These are phyloP conservation scores for Clivina fossor DNA, from an alignment of 2,888 invertebrate species.

Conservation along the genomic window DNA sequence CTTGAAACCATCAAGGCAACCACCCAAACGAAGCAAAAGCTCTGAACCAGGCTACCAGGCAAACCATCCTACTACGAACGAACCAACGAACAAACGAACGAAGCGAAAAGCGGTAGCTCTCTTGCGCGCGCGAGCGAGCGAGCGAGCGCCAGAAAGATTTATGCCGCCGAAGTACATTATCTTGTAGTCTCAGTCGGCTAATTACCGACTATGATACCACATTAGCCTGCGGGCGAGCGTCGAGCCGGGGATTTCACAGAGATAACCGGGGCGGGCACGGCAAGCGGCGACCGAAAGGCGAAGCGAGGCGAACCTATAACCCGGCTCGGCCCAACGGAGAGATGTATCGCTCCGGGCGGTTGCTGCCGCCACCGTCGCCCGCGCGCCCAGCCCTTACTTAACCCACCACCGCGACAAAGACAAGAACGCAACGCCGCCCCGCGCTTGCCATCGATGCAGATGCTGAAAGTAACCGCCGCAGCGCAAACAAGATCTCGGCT, in stretches of 20 bases:
- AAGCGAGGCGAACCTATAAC: slow-evolving; percentile 13
- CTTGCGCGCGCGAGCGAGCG: slow-evolving; percentile 43
- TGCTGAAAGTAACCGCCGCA: too few species aligned
- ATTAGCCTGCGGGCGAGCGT: slow-evolving; percentile 50
- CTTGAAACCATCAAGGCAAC: too few species aligned
- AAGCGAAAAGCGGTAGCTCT: slow-evolving; percentile 37
- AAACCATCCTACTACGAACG: too few species aligned
- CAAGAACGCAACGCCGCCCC: too few species aligned
- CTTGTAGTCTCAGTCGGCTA: slow-evolving; percentile 60
- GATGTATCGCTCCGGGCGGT: slow-evolving; percentile 17
- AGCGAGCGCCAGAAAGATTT: slow-evolving; percentile 52
- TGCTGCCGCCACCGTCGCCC: slow-evolving; percentile 40
- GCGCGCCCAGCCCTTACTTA: slow-evolving; percentile 46
- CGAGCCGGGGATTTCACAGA: slow-evolving; percentile 14
- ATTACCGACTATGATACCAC: slow-evolving; percentile 60
- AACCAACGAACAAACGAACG: too few species aligned
- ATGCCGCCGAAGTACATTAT: slow-evolving; percentile 59
- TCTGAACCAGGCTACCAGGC: too few species aligned
- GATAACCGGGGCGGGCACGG: slow-evolving; percentile 37
- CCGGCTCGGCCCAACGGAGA: slow-evolving; percentile 1
- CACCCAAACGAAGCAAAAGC: too few species aligned
- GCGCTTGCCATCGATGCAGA: too few species aligned
- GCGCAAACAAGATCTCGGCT: too few species aligned
- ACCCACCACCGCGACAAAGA: slow-evolving; percentile 30
- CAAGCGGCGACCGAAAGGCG: slow-evolving; percentile 39